Evolutionary conservation across 2,113 vertebrate species (phyloP).

Genomic region (Xyliphius kryptos): DNA sequence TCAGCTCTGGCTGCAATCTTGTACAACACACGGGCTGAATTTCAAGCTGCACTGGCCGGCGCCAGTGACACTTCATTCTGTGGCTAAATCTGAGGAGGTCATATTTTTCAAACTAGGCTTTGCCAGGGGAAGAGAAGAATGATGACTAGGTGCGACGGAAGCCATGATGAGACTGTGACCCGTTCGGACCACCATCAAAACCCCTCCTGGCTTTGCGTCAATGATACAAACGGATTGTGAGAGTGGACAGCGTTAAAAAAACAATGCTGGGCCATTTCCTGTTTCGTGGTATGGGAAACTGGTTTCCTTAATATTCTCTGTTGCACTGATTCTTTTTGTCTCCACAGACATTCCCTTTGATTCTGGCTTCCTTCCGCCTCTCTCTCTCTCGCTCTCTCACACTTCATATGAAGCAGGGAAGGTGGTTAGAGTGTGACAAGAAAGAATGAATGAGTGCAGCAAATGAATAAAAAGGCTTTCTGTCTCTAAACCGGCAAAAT

Average conservation of each 20-base stretch:
- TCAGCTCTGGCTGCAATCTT: slow-evolving; percentile 31
- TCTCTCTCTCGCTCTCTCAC: no score
- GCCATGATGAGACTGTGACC: background rate
- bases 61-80: slow-evolving; percentile 21
- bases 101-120: slow-evolving; percentile 15
- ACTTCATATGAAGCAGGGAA: slow-evolving; percentile 11
- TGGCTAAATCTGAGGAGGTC: slow-evolving; percentile 18
- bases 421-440: slow-evolving; percentile 12
- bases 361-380: slow-evolving; percentile 1
- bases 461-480: slow-evolving; percentile 3
- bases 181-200: slow-evolving; percentile 4
- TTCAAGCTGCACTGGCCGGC: slow-evolving; percentile 26
- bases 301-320: slow-evolving; percentile 6
- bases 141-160: background rate
- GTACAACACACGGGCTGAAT: slow-evolving; percentile 28
- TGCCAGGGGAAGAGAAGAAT: slow-evolving; percentile 10
- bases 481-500: background rate
- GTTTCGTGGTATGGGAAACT: slow-evolving; percentile 2
- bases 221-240: no score
- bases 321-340: slow-evolving; percentile 10
- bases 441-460: slow-evolving; percentile 10
- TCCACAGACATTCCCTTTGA: background rate
- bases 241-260: no score
- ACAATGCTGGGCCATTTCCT: background rate
- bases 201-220: slow-evolving; percentile 28